Base-by-base conservation (phyloP, 2,113 vertebrate genomes). In the Leucosticte australis region DNA sequence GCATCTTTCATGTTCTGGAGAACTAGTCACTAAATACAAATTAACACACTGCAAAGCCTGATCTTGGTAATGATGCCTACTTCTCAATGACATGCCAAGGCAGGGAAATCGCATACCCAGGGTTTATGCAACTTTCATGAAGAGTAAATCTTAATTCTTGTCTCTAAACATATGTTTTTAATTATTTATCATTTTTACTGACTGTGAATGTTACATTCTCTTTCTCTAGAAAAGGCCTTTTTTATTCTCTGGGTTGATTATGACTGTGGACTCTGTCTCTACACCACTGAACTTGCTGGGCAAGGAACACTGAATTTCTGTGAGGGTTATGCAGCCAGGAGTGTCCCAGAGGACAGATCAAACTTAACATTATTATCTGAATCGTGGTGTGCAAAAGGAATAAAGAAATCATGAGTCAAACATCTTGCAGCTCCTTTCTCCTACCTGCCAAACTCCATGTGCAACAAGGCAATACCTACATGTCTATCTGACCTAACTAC, bases 11-110 rank as follows among this genome's bases (percentile, higher is more conserved):
- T 19, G 24, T 91, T 95, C 59, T 74, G 63, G 27, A 87, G 62
- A 95, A 68, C 53, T 42, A 74, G 78, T 80, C 68, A 90, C 82
- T 85, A 87, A 85, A 83, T 57, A 76, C 23, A 91, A 89, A 95
- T 85, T 27, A 91, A 70, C 39, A 80, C 15, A 41, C 55, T 78
- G 56, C 63, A 55, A 80, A 88, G 75, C 52, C 68, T 81, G 56
- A 55, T 81, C 37, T 74, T 0, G 5, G 37, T 88, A 95, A 94
- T 11, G 55, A 88, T 53, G 52, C 35, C n/a, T 44, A 80, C 82
- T 88, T 77, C 87, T 94, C 67, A 92, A 74, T 59, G 75, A 69
- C 71, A 77, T 15, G 24, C 31, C 42, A 67, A 67, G 33, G 71
- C 71, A 90, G 42, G 33, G n/a, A 77, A 88, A 83, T 16, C 73